These are phyloP conservation scores for Cladorhizidae sp. DNA, from an alignment of 37 sponge, comb jelly and placozoan genomes.

Conservation along the genomic window DNA sequence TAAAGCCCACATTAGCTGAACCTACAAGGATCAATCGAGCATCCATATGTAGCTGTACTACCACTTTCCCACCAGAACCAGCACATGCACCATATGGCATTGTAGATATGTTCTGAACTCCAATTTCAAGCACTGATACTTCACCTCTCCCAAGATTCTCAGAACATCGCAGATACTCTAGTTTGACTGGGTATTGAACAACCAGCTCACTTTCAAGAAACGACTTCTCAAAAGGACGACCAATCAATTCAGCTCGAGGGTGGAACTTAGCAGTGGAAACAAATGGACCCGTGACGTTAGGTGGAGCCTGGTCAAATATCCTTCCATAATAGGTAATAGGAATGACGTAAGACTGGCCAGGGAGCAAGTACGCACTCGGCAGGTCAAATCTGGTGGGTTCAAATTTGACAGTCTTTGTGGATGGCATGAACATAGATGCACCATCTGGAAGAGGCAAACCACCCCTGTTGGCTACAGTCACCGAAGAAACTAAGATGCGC, in stretches of 20 bases:
- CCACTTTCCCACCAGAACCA: constrained; percentile 72
- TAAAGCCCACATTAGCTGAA: constrained; percentile 39
- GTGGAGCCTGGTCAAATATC: constrained; percentile 84
- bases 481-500: constrained; percentile 54
- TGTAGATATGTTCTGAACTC: constrained; percentile 73
- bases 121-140: constrained; percentile 66
- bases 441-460: constrained; percentile 72
- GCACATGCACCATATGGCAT: constrained; percentile 68
- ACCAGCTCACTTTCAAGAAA: constrained; percentile 54
- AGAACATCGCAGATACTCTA: constrained; percentile 49
- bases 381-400: constrained; percentile 60
- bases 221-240: constrained; percentile 74
- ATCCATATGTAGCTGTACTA: constrained; percentile 70
- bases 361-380: constrained; percentile 40
- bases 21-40: constrained; percentile 72
- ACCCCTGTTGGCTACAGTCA: constrained; percentile 58
- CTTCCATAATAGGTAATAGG: constrained; percentile 72
- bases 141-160: constrained; percentile 80
- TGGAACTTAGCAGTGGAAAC: constrained; percentile 66
- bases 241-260: constrained; percentile 66
- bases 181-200: constrained; percentile 85
- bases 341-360: constrained; percentile 44
- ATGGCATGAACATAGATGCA: constrained; percentile 46
- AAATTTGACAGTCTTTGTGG: constrained; percentile 70
- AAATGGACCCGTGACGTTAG: constrained; percentile 82